Evolutionary conservation across 2,113 vertebrate genomes (phyloP), one percentile per base, ranked within the genome.

Genomic region (Sakesphorus luctuosus): DNA sequence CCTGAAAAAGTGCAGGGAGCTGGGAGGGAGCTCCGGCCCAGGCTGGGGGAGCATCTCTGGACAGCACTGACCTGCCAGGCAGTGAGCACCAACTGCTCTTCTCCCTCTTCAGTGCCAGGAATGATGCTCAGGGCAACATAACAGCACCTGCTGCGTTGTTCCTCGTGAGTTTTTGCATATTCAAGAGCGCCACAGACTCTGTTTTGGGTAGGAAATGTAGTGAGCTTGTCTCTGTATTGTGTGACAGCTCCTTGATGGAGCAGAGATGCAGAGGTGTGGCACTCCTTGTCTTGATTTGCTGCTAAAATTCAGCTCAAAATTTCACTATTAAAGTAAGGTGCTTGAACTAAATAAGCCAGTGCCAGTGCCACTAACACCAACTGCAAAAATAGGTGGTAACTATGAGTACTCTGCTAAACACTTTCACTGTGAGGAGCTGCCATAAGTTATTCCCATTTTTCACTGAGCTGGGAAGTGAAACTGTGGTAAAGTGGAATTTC

Each of bases 261-360:
- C 6, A 0, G 47, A 46, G 50, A 46, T 43, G 52, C 23, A 9
- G 46, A 9, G 26, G 50, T 47, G 10, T 1, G 0, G n/a, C 0
- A 3, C 49, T 75, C 15, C 36, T 73, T n/a, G 1, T 0, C 1
- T 6, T 35, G 67, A 23, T 52, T 25, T 29, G 19, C 73, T 56
- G 61, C 14, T 63, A 84, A 74, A 58, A n/a, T 9, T 35, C 78
- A 7, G 26, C 52, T 58, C 28, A n/a, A 46, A 67, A 17, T 25
- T 9, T 26, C 23, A 17, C 26, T 68, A n/a, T 35, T 72, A 43
- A 69, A 55, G 31, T 33, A 68, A 43, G 20, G 18, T 40, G 5
- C 43, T 84, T 25, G 47, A 87, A 28, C 18, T 18, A 20, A 63
- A 18, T 28, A 63, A 79, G 19, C 73, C 29, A 43, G 33, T 40